A percentile compares a stretch with the other conserved stretches of the same genome.
Evolutionary conservation across 2,113 vertebrate genomes (phyloP).

Genomic region (Odontesthes bonariensis): DNA sequence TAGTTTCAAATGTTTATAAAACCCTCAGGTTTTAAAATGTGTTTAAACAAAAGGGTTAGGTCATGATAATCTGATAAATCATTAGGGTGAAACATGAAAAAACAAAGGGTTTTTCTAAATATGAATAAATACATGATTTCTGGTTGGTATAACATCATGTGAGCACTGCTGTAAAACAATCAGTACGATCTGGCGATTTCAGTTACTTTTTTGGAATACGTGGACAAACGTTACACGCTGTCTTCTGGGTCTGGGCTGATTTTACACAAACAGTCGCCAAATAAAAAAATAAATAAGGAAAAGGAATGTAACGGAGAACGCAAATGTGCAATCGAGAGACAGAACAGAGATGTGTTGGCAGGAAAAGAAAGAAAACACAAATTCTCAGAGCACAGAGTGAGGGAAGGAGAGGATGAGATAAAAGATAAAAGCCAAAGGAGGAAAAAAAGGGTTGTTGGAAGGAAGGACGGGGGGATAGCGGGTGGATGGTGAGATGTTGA

Average conservation of each 20-base stretch:
- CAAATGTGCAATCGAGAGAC: slow-evolving; percentile 21
- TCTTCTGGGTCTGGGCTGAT: neutral
- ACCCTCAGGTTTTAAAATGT: too few species aligned
- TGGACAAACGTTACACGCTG: neutral
- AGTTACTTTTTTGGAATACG: neutral
- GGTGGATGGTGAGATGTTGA: slow-evolving; percentile 80
- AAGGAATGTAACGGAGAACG: slow-evolving; percentile 11
- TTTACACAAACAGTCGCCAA: neutral
- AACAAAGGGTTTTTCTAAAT: too few species aligned
- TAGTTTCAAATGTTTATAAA: too few species aligned
- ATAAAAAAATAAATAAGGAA: neutral
- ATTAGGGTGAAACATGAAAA: too few species aligned
- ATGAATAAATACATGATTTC: too few species aligned
- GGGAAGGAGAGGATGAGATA: slow-evolving; percentile 41
- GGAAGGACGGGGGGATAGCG: slow-evolving; percentile 65
- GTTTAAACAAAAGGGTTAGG: too few species aligned
- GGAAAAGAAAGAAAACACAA: slow-evolving; percentile 40
- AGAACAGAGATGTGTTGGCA: slow-evolving; percentile 23
- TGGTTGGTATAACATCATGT: too few species aligned
- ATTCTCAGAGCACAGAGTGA: slow-evolving; percentile 40
- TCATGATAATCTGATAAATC: too few species aligned
- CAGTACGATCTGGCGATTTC: neutral
- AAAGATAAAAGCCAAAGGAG: slow-evolving; percentile 60
- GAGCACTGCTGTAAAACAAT: too few species aligned
- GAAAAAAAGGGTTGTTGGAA: slow-evolving; percentile 32